Conservation (phyloP, 2,113 vertebrate species). For the Aspiorhynchus laticeps region DNA sequence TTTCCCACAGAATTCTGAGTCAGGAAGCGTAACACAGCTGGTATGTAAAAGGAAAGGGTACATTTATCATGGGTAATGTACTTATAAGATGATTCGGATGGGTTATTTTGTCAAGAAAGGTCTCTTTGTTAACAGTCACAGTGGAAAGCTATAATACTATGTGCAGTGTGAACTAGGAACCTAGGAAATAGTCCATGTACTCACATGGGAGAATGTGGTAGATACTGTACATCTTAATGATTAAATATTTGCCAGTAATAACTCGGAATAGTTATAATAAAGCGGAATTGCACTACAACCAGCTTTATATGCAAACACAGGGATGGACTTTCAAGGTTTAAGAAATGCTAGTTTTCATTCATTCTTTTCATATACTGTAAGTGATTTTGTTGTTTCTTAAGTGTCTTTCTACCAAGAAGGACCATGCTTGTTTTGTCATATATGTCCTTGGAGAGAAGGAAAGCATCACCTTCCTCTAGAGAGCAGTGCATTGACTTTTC, state of each 20-base stretch:
- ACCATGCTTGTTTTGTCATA: not conserved
- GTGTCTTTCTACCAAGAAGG: not conserved
- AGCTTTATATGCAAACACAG: slow-evolving; percentile 3
- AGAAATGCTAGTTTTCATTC: not conserved
- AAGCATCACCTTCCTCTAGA: slow-evolving; percentile 41
- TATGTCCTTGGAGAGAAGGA: slow-evolving; percentile 23
- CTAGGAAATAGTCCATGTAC: not conserved
- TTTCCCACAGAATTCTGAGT: not conserved
- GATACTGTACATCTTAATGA: slow-evolving; percentile 1
- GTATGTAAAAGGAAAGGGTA: slow-evolving; percentile 20
- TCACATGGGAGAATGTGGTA: not conserved
- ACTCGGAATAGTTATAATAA: too few relatives aligned
- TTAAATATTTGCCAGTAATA: slow-evolving; percentile 2
- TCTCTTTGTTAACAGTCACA: slow-evolving; percentile 25
- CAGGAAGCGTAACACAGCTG: slow-evolving; percentile 22
- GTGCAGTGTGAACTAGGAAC: not conserved
- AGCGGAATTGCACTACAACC: not conserved
- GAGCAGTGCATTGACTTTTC: slow-evolving; percentile 40
- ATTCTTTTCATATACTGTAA: not conserved
- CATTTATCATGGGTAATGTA: slow-evolving; percentile 37
- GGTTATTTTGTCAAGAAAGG: slow-evolving; percentile 16
- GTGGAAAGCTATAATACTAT: not conserved
- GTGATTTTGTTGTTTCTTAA: not conserved
- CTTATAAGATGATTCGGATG: slow-evolving; percentile 36
- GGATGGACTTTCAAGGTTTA: not conserved